phyloP scores from a whole-genome alignment of 2,113 vertebrate genomes.

The Gobio gobio region DNA sequence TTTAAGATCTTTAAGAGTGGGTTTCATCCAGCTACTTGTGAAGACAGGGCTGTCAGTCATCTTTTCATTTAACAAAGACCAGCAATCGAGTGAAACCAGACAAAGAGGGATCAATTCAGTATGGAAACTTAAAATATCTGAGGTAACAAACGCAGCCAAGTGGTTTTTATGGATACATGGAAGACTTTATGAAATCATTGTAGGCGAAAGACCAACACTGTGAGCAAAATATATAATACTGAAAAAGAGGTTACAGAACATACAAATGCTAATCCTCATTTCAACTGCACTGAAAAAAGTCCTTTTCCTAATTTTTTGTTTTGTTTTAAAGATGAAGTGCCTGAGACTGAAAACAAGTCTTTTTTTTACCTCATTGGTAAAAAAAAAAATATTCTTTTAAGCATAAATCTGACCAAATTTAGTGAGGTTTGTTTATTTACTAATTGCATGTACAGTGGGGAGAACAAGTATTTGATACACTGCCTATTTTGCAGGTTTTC shows the following conservation, averaged over 20 bases:
- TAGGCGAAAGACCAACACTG: conserved; percentile 8
- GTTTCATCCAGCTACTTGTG: conserved; percentile 26
- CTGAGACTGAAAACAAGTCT: too few relatives aligned
- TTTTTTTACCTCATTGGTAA: background rate
- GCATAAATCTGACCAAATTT: too few relatives aligned
- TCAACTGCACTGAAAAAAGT: background rate
- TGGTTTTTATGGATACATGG: conserved; percentile 15
- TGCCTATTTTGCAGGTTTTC: too few relatives aligned
- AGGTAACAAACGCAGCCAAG: conserved; percentile 12
- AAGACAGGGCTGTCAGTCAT: conserved; percentile 24
- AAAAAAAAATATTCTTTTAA: too few relatives aligned
- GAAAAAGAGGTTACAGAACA: background rate
- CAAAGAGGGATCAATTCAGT: background rate
- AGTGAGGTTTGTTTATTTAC: background rate
- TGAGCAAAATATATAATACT: conserved; percentile 12
- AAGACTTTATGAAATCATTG: conserved; percentile 32
- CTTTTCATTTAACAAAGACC: conserved; percentile 30
- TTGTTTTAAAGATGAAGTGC: background rate
- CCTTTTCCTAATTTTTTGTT: background rate
- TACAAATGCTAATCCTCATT: background rate
- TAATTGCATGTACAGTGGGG: background rate
- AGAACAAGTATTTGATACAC: too few relatives aligned
- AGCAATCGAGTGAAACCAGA: conserved; percentile 30
- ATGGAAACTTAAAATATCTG: conserved; percentile 19
- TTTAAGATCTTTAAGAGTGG: conserved; percentile 1